Evolutionary conservation across 2,113 vertebrate species (phyloP).

Genomic region (Pyxicephalus adspersus): DNA sequence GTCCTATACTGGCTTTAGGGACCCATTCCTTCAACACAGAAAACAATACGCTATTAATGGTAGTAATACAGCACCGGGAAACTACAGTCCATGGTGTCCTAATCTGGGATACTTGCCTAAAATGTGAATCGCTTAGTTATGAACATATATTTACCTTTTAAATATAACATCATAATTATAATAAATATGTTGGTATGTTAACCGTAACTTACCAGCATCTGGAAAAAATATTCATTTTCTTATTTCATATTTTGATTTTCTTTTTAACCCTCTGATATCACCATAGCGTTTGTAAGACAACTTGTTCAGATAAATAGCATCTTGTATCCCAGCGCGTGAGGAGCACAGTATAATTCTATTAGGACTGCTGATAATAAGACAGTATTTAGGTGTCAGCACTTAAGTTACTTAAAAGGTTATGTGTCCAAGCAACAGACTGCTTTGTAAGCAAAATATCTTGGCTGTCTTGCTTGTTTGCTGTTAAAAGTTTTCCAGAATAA

Average conservation of each 20-base stretch:
- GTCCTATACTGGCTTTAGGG: no score
- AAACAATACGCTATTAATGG: no score
- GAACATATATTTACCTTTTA: no score
- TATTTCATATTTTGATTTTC: not conserved
- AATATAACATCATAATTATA: no score
- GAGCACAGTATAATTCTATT: constrained; percentile 42
- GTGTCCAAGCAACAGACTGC: constrained; percentile 50
- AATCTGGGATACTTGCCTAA: no score
- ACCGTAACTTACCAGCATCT: no score
- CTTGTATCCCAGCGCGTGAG: constrained; percentile 9
- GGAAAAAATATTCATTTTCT: not conserved
- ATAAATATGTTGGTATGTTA: no score
- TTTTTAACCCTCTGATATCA: not conserved
- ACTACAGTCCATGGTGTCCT: no score
- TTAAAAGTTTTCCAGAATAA: constrained; percentile 48
- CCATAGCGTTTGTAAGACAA: not conserved
- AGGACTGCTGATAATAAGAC: constrained; percentile 50
- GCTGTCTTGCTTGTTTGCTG: constrained; percentile 49
- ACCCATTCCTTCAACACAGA: no score
- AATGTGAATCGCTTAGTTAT: no score
- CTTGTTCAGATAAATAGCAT: constrained; percentile 6
- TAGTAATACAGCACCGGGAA: no score
- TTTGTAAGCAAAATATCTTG: constrained; percentile 51
- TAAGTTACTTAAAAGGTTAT: constrained; percentile 55
- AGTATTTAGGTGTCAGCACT: constrained; percentile 53